Evolutionary conservation across 1,140 invertebrate species (phyloP).

Genomic region (Ceratosolen fusciceps): DNA sequence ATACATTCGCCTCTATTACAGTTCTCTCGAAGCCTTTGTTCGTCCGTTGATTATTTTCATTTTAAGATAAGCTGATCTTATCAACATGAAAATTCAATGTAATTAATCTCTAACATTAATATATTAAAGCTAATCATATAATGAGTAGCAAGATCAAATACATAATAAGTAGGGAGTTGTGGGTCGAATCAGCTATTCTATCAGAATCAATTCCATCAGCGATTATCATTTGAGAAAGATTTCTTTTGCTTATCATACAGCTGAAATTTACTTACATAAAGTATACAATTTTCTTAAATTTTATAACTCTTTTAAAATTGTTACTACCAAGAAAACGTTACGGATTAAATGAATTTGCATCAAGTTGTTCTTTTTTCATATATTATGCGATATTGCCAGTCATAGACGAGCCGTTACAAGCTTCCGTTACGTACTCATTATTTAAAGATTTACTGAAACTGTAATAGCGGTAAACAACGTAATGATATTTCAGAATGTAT

Average conservation of each 20-base stretch:
- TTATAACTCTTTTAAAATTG: not conserved
- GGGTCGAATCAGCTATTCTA: not conserved
- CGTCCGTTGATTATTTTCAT: not conserved
- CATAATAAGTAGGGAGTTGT: not conserved
- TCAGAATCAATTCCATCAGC: not conserved
- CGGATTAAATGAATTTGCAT: not conserved
- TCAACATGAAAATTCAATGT: not conserved
- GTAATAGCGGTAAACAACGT: not conserved
- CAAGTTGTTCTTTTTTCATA: not conserved
- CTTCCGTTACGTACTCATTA: conserved; percentile 3
- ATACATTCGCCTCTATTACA: not conserved
- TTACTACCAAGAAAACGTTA: not conserved
- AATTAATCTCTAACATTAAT: not conserved
- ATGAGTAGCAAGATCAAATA: not conserved
- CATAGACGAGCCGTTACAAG: not conserved
- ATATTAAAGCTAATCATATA: not conserved
- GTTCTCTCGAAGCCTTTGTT: not conserved
- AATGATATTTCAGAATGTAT: not conserved
- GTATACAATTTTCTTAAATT: not conserved
- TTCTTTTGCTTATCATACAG: not conserved
- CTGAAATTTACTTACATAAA: not conserved
- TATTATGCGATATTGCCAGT: not conserved
- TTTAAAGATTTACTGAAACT: conserved; percentile 13
- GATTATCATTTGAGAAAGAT: conserved; percentile 3
- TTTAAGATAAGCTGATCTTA: not conserved